These are phyloP conservation scores for Clanis bilineata DNA, from an alignment of 2,888 invertebrate species.

Conservation along the genomic window DNA sequence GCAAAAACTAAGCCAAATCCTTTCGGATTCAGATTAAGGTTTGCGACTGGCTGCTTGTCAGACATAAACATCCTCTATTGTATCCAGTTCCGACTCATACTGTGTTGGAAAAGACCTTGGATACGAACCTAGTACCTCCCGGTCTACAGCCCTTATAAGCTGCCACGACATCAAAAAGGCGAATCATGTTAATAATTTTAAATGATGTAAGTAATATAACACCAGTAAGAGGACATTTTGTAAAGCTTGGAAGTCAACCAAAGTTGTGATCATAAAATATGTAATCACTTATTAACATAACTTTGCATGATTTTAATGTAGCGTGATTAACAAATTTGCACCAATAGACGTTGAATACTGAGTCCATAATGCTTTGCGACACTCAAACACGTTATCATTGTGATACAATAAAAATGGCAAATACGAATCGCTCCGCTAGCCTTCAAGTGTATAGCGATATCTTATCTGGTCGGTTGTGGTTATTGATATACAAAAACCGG, in stretches of 20 bases:
- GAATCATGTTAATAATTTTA: no score
- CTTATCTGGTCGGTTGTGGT: slow-evolving; percentile 36
- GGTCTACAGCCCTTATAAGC: no score
- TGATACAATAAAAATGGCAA: slow-evolving; percentile 43
- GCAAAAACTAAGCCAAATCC: no score
- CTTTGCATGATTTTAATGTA: neutral
- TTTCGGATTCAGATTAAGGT: no score
- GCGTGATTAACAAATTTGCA: slow-evolving; percentile 26
- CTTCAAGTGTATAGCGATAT: slow-evolving; percentile 39
- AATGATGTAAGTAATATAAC: neutral
- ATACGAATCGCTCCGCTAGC: slow-evolving; percentile 36
- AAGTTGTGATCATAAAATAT: slow-evolving; percentile 55
- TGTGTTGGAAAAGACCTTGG: no score
- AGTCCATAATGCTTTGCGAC: slow-evolving; percentile 26
- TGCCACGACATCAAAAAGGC: no score
- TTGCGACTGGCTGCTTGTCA: no score
- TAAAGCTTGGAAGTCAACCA: slow-evolving; percentile 39
- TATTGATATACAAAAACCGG: neutral
- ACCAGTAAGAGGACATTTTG: slow-evolving; percentile 18
- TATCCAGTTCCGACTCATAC: no score
- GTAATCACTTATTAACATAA: slow-evolving; percentile 41
- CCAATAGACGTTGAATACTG: slow-evolving; percentile 22
- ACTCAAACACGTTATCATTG: slow-evolving; percentile 32
- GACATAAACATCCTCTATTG: no score
- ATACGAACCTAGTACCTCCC: no score